Evolutionary conservation across 2,888 invertebrate genomes (phyloP), one percentile per base, ranked within the genome.

Genomic region (Clitarchus hookeri): DNA sequence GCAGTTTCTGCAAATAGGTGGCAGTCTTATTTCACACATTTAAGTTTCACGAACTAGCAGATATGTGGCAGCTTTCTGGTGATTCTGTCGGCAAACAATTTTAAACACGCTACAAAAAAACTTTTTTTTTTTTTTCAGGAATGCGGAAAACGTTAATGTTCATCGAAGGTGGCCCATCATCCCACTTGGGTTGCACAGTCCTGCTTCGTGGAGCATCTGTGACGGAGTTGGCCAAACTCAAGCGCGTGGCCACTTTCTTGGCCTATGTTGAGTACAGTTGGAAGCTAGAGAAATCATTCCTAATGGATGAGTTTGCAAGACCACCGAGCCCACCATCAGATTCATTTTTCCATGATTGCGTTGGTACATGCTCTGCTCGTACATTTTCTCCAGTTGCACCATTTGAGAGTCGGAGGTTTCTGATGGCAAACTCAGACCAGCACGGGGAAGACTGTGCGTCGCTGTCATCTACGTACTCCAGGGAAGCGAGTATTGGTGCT

Each of bases 181-280:
- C 96, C 0, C 95, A 96, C 89, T 93, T 98, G 1, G 98, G 97
- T 0, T 97, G 97, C 88, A 97, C 98, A 26, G 95, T 99, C 82
- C 91, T 98, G 6, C 92, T 99, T 3, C 94, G 98, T n/a, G 93
- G 93, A 3, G 94, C 94, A 0, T 92, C 94, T 0, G 91, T 93
- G 86, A 91, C 92, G n/a, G 98, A 98, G 90, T 92, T 98, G 12
- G 93, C 94, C 16, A 94, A 95, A 90, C 95, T 98, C 0, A 98
- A 99, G 91, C 95, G 94, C 89, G 96, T 98, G 0, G 94, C 96
- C 0, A 95, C 95, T 84, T 95, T 96, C 90, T 94, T 98, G 93
- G 93, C 98, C 0, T 96, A 96, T 87, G 95, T 96, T 0, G 94
- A 95, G 77, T 99, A 99, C 91, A 98, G 98, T 89, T 97, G 98